Base-by-base conservation (phyloP, 2,888 invertebrate species). In the Spisula subtruncata region DNA sequence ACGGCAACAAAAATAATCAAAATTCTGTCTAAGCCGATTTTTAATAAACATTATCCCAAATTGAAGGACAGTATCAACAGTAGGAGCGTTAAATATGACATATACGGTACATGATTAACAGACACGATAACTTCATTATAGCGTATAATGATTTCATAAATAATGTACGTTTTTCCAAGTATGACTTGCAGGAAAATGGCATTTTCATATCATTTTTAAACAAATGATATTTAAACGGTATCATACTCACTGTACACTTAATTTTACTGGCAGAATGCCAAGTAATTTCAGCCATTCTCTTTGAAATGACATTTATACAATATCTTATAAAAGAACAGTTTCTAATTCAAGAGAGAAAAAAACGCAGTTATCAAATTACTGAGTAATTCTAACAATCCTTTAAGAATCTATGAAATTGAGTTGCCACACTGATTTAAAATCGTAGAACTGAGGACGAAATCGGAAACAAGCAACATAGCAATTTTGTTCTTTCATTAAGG, bases 281-380 rank as follows among this genome's bases (percentile, higher is more conserved):
- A 66, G 25, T 25, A 66, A 66, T 66, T 25, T 25, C 60, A 66
- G 25, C n/a, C 12, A 51, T 51, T 51, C 51, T 51, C 25, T 66
- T 25, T n/a, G 60, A 66, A 4, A n/a, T 60, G 60, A 60, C 60
- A 60, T 25, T 66, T 66, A 25, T 66, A 6, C 25, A 25, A 66
- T 66, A 66, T 66, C 60, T 66, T 66, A 66, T n/a, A 66, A 66
- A 66, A 66, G 60, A 66, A 66, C 10, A n/a, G 25, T 25, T 66
- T 66, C 60, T 10, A 66, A 25, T 25, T 25, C 60, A 66, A n/a
- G 60, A 56, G 6, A n/a, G 20, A 66, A 0, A 25, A 66, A 25
- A 66, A 51, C 1, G 14, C 51, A 4, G 51, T 32, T 75, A 75
- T 75, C 29, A 75, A 75, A 32, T 75, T 29, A 75, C 25, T 35